Percentiles rank a stretch among this genome's conserved stretches.
Conservation (phyloP, 2,888 invertebrate genomes). For the Chrysotoxum bicinctum region DNA sequence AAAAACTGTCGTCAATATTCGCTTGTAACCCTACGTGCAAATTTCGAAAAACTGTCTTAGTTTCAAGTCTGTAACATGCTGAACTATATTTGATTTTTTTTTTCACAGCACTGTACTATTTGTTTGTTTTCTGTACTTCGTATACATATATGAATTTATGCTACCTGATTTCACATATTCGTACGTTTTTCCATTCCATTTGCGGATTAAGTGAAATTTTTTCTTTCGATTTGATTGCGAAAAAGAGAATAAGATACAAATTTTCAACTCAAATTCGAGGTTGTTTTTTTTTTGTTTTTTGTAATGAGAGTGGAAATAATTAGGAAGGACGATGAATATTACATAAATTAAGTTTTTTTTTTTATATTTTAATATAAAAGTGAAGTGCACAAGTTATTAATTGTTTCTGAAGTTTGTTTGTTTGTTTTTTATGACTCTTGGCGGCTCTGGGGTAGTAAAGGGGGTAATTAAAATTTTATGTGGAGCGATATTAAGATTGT, state of each 20-base stretch:
- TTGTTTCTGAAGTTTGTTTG: constrained; percentile 10
- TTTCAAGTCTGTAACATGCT: too few species aligned
- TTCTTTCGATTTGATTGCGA: not conserved
- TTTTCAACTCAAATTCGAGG: not conserved
- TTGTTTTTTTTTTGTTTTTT: constrained; percentile 1
- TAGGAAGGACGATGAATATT: constrained; percentile 10
- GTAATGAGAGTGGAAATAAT: not conserved
- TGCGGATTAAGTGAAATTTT: constrained; percentile 48
- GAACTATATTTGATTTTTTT: not conserved
- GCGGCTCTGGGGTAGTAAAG: not conserved
- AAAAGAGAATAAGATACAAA: not conserved
- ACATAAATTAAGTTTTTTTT: not conserved
- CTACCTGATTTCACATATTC: constrained; percentile 52
- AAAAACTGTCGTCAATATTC: too few species aligned
- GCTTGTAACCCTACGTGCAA: too few species aligned
- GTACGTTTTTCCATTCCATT: constrained; percentile 64
- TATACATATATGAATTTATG: constrained; percentile 39
- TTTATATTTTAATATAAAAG: constrained; percentile 1
- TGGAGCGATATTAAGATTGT: constrained; percentile 12
- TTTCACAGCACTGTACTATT: not conserved
- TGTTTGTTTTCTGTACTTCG: constrained; percentile 16
- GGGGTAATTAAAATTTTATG: constrained; percentile 25
- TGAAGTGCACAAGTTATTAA: constrained; percentile 31
- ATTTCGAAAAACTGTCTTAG: too few species aligned
- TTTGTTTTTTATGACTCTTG: not conserved